Percentiles rank a stretch among this genome's conserved stretches.
These are phyloP conservation scores for Crossocerus cetratus DNA, from an alignment of 2,888 invertebrate species.

Conservation along the genomic window DNA sequence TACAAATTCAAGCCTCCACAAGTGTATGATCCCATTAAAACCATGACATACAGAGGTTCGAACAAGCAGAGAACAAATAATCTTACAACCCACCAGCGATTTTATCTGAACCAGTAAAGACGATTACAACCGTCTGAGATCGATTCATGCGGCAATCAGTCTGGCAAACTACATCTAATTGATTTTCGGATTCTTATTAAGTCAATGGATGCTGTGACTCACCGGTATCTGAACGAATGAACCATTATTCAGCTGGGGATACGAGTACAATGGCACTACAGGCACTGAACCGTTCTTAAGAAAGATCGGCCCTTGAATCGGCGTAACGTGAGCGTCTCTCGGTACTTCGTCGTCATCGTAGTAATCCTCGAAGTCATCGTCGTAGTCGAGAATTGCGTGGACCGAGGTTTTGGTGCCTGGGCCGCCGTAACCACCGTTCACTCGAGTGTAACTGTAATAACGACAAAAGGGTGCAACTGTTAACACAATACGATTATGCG, in stretches of 20 bases:
- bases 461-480: background rate
- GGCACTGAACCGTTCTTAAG: slow-evolving; percentile 91
- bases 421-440: slow-evolving; percentile 68
- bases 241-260: slow-evolving; percentile 91
- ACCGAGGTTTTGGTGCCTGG: slow-evolving; percentile 80
- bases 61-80: slow-evolving; percentile 8
- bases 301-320: slow-evolving; percentile 92
- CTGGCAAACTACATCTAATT: too few relatives aligned
- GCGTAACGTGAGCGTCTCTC: slow-evolving; percentile 84
- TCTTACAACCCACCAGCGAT: too few relatives aligned
- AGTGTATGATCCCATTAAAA: slow-evolving; percentile 8
- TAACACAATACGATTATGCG: too few relatives aligned
- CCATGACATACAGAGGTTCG: slow-evolving; percentile 11
- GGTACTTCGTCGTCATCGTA: slow-evolving; percentile 78
- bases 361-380: slow-evolving; percentile 82
- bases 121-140: too few relatives aligned
- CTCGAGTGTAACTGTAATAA: slow-evolving; percentile 70
- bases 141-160: too few relatives aligned
- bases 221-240: slow-evolving; percentile 94
- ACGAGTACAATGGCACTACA: slow-evolving; percentile 91
- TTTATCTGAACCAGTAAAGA: too few relatives aligned
- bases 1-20: background rate
- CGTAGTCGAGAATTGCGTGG: slow-evolving; percentile 86
- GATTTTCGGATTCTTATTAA: too few relatives aligned
- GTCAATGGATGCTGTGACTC: slow-evolving; percentile 76